Evolutionary conservation across 2,113 vertebrate species (phyloP).

Genomic region (Amblyornis subalaris): DNA sequence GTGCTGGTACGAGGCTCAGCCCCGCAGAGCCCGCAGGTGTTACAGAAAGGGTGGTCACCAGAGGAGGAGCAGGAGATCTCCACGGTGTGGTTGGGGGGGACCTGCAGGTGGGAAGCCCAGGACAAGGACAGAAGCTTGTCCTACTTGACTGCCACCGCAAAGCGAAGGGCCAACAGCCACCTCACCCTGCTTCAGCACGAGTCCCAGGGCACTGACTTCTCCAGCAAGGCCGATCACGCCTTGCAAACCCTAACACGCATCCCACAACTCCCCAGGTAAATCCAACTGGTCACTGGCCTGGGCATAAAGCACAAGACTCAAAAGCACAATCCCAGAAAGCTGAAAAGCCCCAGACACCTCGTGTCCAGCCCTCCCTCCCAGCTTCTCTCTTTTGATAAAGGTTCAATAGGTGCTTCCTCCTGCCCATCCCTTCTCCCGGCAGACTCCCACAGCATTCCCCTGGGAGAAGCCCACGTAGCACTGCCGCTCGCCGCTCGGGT

Average conservation of each 20-base stretch:
- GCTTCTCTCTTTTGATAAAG: constrained; percentile 46
- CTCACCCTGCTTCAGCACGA: constrained; percentile 1
- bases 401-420: constrained; percentile 33
- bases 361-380: neutral
- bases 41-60: neutral
- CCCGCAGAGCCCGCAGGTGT: neutral
- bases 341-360: neutral
- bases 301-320: constrained; percentile 52
- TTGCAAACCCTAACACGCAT: neutral
- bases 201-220: constrained; percentile 2
- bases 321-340: constrained; percentile 48
- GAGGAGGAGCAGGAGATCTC: neutral
- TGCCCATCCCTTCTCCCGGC: neutral
- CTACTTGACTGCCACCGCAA: neutral
- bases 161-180: neutral
- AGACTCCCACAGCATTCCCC: neutral
- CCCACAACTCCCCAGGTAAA: neutral
- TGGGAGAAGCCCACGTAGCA: constrained; percentile 25
- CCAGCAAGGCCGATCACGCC: neutral
- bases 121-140: neutral
- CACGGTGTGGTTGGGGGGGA: neutral
- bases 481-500: neutral
- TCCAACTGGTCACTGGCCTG: neutral
- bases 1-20: neutral
- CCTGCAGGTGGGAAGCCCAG: neutral